Evolutionary conservation across 2,888 invertebrate species (phyloP), one percentile per base, ranked within the genome.

Genomic region (Phyllotreta striolata): DNA sequence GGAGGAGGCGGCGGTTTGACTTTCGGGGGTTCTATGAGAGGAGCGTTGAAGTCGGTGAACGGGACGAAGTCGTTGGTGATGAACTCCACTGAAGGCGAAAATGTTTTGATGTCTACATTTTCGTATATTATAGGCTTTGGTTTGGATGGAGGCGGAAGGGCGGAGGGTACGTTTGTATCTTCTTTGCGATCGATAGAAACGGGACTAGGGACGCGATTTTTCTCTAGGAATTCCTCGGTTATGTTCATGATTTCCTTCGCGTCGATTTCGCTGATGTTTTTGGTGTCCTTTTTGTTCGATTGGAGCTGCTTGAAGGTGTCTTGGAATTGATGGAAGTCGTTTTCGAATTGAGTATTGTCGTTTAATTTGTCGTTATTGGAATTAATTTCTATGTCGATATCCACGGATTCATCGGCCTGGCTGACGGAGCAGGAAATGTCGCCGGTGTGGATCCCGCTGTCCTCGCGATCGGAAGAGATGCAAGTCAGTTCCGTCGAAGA

Each of bases 401-500:
- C 90, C 57, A 87, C 87, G 13, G 88, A 87, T 72, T 91, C 91
- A 78, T 91, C 91, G 52, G 90, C 89, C 73, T 91, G 91, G 74
- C 87, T 87, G 14, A 87, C 87, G 37, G 88, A 89, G 73, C 90
- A 90, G 13, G 91, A 91, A 60, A 90, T 92, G 9, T 91, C 89
- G 1, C 91, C 91, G 4, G 91, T 89, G 72, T 92, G 92, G 67
- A 91, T 90, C 1, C 91, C 91, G 67, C 90, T 90, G 76, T 93
- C 92, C 80, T 93, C 92, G 43, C 88, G 86, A 79, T 89, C 91
- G 7, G 83, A 83, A 47, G 81, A 80, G 59, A 79, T 84, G 51
- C 86, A 86, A 69, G 88, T 84, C 76, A 89, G 83, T 72, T 89
- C 89, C n/a, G 84, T 81, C 3, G 85, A 84, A 40, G 81, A 82